Conservation (phyloP, 2,888 invertebrate species). For the Urechis unicinctus region DNA sequence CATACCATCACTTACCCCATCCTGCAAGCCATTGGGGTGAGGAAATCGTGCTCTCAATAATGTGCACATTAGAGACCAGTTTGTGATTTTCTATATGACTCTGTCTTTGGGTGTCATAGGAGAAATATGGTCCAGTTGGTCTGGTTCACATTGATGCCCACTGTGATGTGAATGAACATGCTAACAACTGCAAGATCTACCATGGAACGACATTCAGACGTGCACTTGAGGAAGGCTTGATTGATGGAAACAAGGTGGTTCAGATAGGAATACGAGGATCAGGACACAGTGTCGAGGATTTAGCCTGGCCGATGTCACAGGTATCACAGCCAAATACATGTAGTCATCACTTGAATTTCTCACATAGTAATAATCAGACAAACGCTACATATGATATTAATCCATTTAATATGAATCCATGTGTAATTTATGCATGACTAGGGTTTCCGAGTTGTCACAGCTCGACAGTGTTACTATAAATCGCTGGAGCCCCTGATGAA, state of each 20-base stretch:
- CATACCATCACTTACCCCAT: constrained; percentile 50
- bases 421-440: constrained; percentile 14
- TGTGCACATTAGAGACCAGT: background rate
- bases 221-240: constrained; percentile 45
- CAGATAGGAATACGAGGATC: constrained; percentile 49
- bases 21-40: constrained; percentile 45
- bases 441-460: constrained; percentile 46
- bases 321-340: no score
- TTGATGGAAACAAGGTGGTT: constrained; percentile 38
- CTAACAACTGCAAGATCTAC: constrained; percentile 41
- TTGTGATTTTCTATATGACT: background rate
- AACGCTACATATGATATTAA: no score
- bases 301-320: constrained; percentile 7
- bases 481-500: constrained; percentile 45
- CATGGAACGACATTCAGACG: constrained; percentile 49
- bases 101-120: constrained; percentile 24
- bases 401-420: background rate
- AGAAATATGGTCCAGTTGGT: constrained; percentile 47
- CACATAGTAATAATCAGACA: no score
- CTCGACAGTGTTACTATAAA: constrained; percentile 46
- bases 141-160: constrained; percentile 50
- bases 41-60: background rate
- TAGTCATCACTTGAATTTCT: no score
- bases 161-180: constrained; percentile 39
- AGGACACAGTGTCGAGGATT: constrained; percentile 28